Evolutionary conservation across 2,888 invertebrate genomes (phyloP).

Genomic region (Scelioninae gen. 2): DNA sequence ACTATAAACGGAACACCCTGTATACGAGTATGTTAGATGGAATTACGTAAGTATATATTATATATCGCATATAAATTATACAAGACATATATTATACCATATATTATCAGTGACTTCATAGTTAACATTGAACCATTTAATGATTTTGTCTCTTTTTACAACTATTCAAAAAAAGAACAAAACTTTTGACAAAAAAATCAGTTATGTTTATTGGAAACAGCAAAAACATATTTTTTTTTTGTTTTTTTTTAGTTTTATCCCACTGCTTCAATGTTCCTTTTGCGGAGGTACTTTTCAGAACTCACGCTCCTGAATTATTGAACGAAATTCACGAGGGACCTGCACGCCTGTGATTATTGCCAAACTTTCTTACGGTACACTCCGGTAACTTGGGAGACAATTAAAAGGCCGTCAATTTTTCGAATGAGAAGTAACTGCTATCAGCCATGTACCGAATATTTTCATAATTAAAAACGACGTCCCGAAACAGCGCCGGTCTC

Average conservation of each 20-base stretch:
- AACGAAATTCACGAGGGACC: constrained; percentile 36
- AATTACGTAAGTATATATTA: no score
- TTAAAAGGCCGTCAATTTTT: constrained; percentile 46
- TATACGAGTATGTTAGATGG: no score
- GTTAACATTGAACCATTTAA: no score
- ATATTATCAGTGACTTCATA: no score
- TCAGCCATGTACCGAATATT: constrained; percentile 30
- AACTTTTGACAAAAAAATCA: no score
- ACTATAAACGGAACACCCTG: no score
- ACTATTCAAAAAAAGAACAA: no score
- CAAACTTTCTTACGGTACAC: constrained; percentile 42
- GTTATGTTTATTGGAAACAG: background rate
- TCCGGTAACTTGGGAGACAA: constrained; percentile 39
- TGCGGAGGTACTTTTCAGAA: constrained; percentile 28
- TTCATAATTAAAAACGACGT: constrained; percentile 15
- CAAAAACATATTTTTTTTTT: background rate
- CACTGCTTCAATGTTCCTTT: constrained; percentile 37
- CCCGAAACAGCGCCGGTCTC: background rate
- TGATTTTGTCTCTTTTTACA: no score
- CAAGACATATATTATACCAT: no score
- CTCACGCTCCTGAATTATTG: constrained; percentile 40
- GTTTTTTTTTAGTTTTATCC: background rate
- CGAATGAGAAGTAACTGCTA: constrained; percentile 27
- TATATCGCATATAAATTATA: no score
- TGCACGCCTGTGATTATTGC: constrained; percentile 40